Evolutionary conservation across 2,113 vertebrate genomes (phyloP).

Genomic region (Melanotaenia duboulayi): DNA sequence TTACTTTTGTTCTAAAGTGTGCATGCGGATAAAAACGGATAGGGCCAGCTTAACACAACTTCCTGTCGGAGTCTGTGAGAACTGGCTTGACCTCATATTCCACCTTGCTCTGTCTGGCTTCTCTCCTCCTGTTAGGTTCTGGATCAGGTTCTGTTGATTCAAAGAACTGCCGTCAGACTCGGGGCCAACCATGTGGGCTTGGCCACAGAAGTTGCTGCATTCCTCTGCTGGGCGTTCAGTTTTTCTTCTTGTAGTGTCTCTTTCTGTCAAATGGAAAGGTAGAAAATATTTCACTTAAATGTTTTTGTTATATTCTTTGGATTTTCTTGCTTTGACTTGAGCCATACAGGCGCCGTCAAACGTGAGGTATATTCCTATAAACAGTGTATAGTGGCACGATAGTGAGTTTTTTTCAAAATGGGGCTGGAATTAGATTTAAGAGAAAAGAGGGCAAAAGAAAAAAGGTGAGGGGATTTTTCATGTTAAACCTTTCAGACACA

Average conservation of each 20-base stretch:
- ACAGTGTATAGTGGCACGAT: not conserved
- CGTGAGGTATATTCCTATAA: not conserved
- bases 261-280: constrained; percentile 52
- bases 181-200: constrained; percentile 59
- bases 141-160: constrained; percentile 77
- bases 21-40: constrained; percentile 10
- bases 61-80: constrained; percentile 55
- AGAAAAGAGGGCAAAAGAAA: not conserved
- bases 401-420: not conserved
- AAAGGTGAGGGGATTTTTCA: not conserved
- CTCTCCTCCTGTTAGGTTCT: constrained; percentile 56
- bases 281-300: constrained; percentile 23
- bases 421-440: not conserved
- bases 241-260: constrained; percentile 52
- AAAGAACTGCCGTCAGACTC: constrained; percentile 62
- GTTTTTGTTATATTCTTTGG: constrained; percentile 13
- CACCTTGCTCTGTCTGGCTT: constrained; percentile 51
- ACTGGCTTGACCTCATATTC: constrained; percentile 52
- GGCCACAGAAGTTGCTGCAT: constrained; percentile 72
- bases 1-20: constrained; percentile 26
- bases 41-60: constrained; percentile 32
- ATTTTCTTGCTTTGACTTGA: not conserved
- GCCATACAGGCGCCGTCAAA: not conserved
- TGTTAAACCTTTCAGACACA: not conserved
- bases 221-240: constrained; percentile 75